These are phyloP conservation scores for Steinernema scapterisci DNA, from an alignment of 2,888 invertebrate genomes.

Conservation along the genomic window DNA sequence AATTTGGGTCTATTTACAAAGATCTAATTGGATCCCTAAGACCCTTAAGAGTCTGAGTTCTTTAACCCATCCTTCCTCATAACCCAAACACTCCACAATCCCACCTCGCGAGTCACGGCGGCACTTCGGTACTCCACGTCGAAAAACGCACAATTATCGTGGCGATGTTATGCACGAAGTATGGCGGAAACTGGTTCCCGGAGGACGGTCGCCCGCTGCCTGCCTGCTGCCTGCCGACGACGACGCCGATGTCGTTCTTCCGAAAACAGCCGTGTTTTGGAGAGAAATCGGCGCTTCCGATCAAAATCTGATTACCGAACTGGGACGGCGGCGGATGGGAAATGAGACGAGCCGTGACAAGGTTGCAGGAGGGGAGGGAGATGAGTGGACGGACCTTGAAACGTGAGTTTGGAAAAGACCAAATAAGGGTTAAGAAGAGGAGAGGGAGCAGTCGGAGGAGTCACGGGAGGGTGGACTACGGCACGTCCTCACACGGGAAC, in stretches of 20 bases:
- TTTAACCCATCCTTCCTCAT: background rate
- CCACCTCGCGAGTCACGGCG: background rate
- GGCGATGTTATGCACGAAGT: background rate
- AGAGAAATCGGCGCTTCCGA: background rate
- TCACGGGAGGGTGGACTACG: no score
- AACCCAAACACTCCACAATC: background rate
- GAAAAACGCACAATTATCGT: constrained; percentile 4
- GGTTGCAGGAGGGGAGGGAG: no score
- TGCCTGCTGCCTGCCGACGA: background rate
- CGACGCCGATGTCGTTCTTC: background rate
- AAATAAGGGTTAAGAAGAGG: no score
- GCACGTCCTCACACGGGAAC: no score
- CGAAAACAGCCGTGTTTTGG: constrained; percentile 18
- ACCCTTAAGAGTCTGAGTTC: no score
- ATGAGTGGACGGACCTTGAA: no score
- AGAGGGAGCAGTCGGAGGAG: no score
- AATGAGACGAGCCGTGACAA: no score
- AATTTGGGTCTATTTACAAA: background rate
- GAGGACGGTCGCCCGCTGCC: no score
- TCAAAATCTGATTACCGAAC: constrained; percentile 3
- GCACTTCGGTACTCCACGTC: background rate
- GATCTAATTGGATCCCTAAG: background rate
- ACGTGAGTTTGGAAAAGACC: no score
- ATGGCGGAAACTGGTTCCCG: background rate
- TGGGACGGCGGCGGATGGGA: no score